phyloP scores from a whole-genome alignment of 1,140 invertebrate genomes.

The Eufriesea mexicana region DNA sequence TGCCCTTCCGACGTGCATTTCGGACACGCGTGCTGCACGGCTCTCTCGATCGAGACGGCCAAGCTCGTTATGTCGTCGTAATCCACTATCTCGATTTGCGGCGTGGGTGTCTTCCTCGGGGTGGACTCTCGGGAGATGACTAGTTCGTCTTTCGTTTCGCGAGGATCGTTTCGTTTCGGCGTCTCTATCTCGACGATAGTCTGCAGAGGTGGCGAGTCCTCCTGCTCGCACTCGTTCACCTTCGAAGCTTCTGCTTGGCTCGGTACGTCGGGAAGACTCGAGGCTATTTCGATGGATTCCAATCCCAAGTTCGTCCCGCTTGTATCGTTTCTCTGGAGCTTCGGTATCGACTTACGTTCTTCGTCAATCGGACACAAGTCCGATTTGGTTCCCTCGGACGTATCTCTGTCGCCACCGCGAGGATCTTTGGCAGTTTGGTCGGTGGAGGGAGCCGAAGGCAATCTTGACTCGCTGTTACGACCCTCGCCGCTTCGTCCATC shows the following conservation, averaged over 20 bases:
- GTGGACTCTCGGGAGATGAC: too few species aligned
- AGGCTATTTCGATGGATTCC: neutral
- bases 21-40: conserved; percentile 67
- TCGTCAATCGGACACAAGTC: conserved; percentile 7
- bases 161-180: neutral
- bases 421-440: conserved; percentile 6
- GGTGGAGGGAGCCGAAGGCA: conserved; percentile 5
- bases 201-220: neutral
- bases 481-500: neutral
- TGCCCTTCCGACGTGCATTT: conserved; percentile 70
- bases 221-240: neutral
- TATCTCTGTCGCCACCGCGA: neutral
- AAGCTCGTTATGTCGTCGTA: conserved; percentile 55
- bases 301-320: neutral
- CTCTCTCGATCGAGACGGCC: neutral
- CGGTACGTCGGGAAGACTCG: neutral
- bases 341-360: too few species aligned
- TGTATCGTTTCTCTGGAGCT: neutral
- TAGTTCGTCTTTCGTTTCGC: neutral
- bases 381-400: conserved; percentile 11
- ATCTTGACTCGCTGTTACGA: neutral
- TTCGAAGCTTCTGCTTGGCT: neutral
- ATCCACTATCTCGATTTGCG: conserved; percentile 58
- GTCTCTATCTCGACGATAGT: conserved; percentile 16
- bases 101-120: neutral